phyloP scores from a whole-genome alignment of 30 jellyfish, hydroid and myxozoan species.

The Aurelia sp. region DNA sequence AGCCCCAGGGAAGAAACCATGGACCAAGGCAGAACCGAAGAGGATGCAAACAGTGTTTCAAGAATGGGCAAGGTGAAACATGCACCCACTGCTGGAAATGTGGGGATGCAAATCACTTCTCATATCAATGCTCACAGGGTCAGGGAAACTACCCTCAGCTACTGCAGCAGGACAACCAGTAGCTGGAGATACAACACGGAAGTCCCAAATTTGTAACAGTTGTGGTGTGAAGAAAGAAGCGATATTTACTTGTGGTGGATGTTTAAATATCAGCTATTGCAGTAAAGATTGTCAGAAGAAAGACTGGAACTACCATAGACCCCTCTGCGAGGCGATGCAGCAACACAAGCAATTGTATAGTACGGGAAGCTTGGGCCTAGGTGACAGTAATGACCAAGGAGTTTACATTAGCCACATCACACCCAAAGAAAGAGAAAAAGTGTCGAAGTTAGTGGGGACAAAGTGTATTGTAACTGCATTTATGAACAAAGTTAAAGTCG shows the following conservation, averaged over 20 bases:
- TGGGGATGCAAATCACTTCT: slow-evolving; percentile 24
- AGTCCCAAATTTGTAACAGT: too few relatives aligned
- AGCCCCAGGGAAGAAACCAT: slow-evolving; percentile 11
- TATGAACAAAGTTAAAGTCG: not conserved
- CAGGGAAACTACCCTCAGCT: slow-evolving; percentile 37
- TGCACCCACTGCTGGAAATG: slow-evolving; percentile 50
- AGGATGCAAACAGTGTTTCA: slow-evolving; percentile 24
- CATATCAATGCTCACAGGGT: slow-evolving; percentile 11
- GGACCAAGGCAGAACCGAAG: not conserved
- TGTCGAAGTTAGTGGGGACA: not conserved
- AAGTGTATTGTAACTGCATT: not conserved
- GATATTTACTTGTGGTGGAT: too few relatives aligned
- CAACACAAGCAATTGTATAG: too few relatives aligned
- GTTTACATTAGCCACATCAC: slow-evolving; percentile 23
- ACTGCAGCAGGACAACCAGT: not conserved
- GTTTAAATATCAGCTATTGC: too few relatives aligned
- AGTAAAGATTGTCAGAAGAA: too few relatives aligned
- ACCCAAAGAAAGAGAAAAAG: slow-evolving; percentile 17
- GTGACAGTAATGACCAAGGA: slow-evolving; percentile 15
- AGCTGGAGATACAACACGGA: slow-evolving; percentile 1
- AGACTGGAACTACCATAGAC: too few relatives aligned
- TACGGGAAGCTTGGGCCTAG: not conserved
- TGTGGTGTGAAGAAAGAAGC: too few relatives aligned
- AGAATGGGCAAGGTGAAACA: slow-evolving; percentile 23
- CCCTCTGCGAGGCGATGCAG: too few relatives aligned